These are phyloP conservation scores for Daboia siamensis DNA, from an alignment of 2,113 vertebrate species.

Conservation along the genomic window DNA sequence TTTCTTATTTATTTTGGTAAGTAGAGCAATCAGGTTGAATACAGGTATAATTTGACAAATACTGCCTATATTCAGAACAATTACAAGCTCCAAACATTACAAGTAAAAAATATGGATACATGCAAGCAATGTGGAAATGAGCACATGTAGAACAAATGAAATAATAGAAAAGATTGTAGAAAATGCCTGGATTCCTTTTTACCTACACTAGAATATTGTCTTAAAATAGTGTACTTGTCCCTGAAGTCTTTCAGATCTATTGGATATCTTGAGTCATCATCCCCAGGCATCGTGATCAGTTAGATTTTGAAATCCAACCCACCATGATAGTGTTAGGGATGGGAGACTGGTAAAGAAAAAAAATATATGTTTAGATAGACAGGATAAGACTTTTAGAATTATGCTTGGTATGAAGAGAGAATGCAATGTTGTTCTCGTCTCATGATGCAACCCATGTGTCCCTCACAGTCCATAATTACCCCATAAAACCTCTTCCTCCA, in stretches of 20 bases:
- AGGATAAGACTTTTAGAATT: background rate
- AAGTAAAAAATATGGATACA: background rate
- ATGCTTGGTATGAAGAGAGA: background rate
- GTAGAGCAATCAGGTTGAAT: background rate
- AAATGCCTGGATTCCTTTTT: background rate
- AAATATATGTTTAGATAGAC: background rate
- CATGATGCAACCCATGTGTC: background rate
- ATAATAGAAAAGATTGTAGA: background rate
- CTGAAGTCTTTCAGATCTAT: background rate
- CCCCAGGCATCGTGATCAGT: background rate
- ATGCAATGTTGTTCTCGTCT: background rate
- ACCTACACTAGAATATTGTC: background rate
- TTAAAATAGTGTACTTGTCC: background rate
- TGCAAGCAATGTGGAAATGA: background rate
- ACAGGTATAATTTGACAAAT: background rate
- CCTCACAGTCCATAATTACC: background rate
- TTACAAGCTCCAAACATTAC: background rate
- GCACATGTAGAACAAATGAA: background rate
- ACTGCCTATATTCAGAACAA: background rate
- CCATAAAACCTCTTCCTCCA: background rate
- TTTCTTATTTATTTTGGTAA: background rate
- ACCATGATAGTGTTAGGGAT: background rate
- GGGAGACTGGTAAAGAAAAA: background rate
- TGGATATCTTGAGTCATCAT: background rate
- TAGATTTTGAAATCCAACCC: background rate